phyloP scores from a whole-genome alignment of 2,797 vertebrate genomes.

The Pantherophis alleghaniensis region DNA sequence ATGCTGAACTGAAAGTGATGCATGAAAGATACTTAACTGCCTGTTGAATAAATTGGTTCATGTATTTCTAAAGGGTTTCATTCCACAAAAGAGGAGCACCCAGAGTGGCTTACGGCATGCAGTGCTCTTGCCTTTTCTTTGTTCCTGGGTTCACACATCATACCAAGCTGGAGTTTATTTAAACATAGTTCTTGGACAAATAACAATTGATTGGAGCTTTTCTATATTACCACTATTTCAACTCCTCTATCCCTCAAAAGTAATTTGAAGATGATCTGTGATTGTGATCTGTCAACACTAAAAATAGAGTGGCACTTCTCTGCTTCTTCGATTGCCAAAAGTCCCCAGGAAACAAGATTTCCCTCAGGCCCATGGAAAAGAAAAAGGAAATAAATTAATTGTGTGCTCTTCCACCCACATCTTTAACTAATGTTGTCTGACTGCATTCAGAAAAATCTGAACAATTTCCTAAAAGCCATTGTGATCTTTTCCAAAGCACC shows the following conservation, averaged over 20 bases:
- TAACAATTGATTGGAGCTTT: neutral
- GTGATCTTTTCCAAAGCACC: neutral
- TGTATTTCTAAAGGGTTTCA: neutral
- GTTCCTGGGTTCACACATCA: neutral
- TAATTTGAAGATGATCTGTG: neutral
- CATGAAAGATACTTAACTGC: constrained; percentile 19
- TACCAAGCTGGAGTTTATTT: neutral
- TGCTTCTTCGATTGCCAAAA: neutral
- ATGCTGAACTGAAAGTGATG: neutral
- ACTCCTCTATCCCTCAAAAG: neutral
- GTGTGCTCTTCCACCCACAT: neutral
- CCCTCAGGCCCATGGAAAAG: neutral
- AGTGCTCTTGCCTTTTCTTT: neutral
- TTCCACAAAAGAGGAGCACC: constrained; percentile 11
- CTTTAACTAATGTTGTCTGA: neutral
- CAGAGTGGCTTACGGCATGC: neutral
- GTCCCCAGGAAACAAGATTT: neutral
- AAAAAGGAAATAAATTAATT: neutral
- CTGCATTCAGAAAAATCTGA: neutral
- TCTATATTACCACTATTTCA: neutral
- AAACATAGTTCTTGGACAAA: neutral
- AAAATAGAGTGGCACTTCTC: neutral
- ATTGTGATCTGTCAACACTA: neutral
- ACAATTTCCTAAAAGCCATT: neutral
- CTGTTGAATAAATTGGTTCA: constrained; percentile 18